Evolutionary conservation across 2,113 vertebrate species (phyloP), one percentile per base, ranked within the genome.

Genomic region (Variabilichromis moorii): DNA sequence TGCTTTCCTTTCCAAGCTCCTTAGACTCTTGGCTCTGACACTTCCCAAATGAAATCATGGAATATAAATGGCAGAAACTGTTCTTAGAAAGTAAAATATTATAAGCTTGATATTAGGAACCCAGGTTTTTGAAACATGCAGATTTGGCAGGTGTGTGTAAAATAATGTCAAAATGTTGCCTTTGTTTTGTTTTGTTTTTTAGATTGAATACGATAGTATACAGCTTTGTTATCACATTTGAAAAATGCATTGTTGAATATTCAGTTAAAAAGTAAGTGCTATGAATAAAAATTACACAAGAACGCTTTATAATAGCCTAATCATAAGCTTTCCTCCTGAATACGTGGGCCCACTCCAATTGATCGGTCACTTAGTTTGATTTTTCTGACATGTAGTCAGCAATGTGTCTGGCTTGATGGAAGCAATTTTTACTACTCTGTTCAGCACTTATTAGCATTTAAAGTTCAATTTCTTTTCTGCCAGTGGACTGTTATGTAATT

Each of bases 291-390:
- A 95, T 87, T 68, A 50, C 66, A 55, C 21, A 31, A 9, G 17
- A 86, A 54, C 2, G 2, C 55, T 73, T 78, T 45, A 16, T 47
- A 86, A 81, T 85, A 81, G 79, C 61, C 83, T 82, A 66, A 73
- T 89, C 16, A 45, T 19, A 37, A 51, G 47, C 80, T 82, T 82
- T 59, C 68, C 40, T 71, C 13, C 19, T 86, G 90, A 93, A 90
- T 88, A 71, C 35, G 83, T 71, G 86, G 89, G 87, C 87, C 80
- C 53, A 85, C 19, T 91, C 83, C 91, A 87, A 94, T 89, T 93
- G 91, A 95, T 90, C 59, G 50, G 92, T 92, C 92, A 86, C 88
- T 95, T 90, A 88, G 55, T 88, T 91, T 88, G 76, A 93, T 90
- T 91, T 90, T 90, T 85, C 54, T 90, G 88, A 89, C 88, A 91